Evolutionary conservation across 2,888 invertebrate species (phyloP).

Genomic region (Eutolmus rufibarbis): DNA sequence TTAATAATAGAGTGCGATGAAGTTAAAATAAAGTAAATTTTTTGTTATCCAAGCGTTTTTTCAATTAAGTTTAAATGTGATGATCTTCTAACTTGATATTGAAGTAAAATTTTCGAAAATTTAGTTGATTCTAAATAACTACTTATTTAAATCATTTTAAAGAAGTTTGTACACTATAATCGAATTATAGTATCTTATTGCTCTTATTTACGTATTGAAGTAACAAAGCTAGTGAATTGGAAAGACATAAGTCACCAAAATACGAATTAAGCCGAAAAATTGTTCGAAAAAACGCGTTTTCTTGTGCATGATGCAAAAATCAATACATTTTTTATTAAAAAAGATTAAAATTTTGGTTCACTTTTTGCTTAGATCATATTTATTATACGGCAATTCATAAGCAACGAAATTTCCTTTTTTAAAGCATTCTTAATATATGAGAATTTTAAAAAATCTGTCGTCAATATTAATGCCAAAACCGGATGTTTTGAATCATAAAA

Average conservation of each 20-base stretch:
- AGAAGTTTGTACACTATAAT: neutral
- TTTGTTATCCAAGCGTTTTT: neutral
- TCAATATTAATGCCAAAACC: neutral
- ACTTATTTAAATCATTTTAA: neutral
- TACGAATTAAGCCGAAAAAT: no score
- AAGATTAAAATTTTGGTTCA: no score
- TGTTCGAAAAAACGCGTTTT: no score
- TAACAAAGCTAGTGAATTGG: neutral
- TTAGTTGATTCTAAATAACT: neutral
- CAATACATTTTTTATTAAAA: no score
- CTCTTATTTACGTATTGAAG: neutral
- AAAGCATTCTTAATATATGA: neutral
- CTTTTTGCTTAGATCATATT: neutral
- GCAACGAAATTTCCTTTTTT: neutral
- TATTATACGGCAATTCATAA: neutral
- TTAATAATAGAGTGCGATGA: conserved; percentile 11
- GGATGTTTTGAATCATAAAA: neutral
- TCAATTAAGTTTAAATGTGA: neutral
- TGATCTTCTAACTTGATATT: neutral
- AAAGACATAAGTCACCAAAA: neutral
- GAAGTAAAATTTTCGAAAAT: conserved; percentile 19
- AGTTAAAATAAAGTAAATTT: neutral
- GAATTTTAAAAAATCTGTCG: neutral
- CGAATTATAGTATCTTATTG: neutral
- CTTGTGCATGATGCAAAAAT: no score